phyloP scores from a whole-genome alignment of 2,888 invertebrate genomes.

The Pheosia gnoma region DNA sequence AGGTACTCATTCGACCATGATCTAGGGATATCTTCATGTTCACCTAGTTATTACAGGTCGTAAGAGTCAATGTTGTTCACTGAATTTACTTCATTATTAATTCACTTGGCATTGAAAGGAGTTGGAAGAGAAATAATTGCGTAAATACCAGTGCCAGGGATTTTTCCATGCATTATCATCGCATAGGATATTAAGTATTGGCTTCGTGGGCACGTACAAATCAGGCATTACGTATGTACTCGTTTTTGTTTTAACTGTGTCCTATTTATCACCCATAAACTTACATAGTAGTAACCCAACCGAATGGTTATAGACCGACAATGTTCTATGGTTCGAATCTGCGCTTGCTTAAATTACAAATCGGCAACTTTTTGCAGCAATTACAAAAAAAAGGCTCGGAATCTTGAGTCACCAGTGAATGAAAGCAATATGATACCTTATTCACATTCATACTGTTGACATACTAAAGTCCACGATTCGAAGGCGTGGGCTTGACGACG shows the following conservation, averaged over 20 bases:
- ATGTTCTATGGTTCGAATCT: slow-evolving; percentile 12
- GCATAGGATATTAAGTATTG: neutral
- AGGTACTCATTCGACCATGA: neutral
- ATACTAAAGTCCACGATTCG: slow-evolving; percentile 26
- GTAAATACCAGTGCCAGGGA: neutral
- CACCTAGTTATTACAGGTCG: neutral
- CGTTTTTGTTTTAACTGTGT: too few species aligned
- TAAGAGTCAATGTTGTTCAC: neutral
- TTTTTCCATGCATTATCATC: neutral
- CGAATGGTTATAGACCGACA: neutral
- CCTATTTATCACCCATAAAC: neutral
- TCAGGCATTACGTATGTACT: slow-evolving; percentile 3
- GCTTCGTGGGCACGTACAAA: neutral
- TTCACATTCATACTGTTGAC: slow-evolving; percentile 19
- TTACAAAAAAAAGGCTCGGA: slow-evolving; percentile 18
- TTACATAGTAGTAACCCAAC: neutral
- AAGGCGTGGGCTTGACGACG: slow-evolving; percentile 4
- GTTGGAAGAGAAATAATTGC: neutral
- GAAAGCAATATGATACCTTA: slow-evolving; percentile 16
- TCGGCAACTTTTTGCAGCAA: slow-evolving; percentile 11
- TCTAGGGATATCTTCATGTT: neutral
- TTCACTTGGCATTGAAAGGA: neutral
- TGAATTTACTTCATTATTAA: neutral
- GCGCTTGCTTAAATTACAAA: slow-evolving; percentile 19
- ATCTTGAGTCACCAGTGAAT: slow-evolving; percentile 15